Percentiles rank a stretch among this genome's conserved stretches.
phyloP scores from a whole-genome alignment of 2,113 vertebrate species.

The Tetrao urogallus region DNA sequence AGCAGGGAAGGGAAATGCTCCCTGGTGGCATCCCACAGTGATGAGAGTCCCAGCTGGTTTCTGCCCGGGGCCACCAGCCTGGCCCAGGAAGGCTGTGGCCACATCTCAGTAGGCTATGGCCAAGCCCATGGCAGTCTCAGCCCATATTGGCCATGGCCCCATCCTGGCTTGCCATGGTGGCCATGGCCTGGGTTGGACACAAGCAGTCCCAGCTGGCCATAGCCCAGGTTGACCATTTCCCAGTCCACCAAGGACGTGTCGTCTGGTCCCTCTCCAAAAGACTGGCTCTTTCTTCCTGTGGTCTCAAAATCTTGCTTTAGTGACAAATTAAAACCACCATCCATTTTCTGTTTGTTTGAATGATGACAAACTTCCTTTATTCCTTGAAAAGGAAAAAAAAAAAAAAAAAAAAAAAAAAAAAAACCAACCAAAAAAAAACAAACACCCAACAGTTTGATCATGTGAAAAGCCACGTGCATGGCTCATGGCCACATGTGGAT shows the following conservation, averaged over 20 bases:
- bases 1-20: accelerated
- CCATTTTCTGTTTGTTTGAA: neutral
- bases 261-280: accelerated
- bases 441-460: neutral
- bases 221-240: accelerated
- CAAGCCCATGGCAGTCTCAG: neutral
- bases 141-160: neutral
- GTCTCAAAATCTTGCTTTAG: neutral
- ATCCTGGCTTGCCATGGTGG: neutral
- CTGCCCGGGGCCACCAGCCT: neutral
- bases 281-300: neutral
- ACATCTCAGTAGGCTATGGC: neutral
- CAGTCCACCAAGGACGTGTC: neutral
- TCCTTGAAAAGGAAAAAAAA: neutral
- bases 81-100: neutral
- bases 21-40: accelerated
- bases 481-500: conserved; percentile 41
- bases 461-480: conserved; percentile 51
- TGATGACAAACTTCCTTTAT: neutral
- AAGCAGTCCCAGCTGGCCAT: neutral
- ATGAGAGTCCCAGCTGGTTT: accelerated
- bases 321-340: neutral
- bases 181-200: neutral
- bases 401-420: neutral
- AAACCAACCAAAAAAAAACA: neutral